These are phyloP conservation scores for Argentina silus DNA, from an alignment of 2,797 vertebrate species.

Conservation along the genomic window DNA sequence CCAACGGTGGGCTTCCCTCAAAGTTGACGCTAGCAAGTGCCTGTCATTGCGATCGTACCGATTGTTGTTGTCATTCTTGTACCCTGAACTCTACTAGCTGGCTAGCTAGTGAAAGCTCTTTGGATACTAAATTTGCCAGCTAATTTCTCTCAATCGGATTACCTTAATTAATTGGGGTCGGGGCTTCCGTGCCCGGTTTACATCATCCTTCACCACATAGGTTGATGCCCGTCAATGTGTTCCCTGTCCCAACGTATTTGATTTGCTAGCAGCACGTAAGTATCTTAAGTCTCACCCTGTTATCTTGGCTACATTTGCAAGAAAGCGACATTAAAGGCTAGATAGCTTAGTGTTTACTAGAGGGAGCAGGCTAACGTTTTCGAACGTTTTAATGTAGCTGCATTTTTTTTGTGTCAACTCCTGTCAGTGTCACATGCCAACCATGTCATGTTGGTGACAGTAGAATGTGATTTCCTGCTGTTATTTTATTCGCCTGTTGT, in stretches of 20 bases:
- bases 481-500: neutral
- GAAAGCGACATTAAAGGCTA: neutral
- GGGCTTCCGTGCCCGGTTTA: slow-evolving; percentile 60
- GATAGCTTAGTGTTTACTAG: neutral
- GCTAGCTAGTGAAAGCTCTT: slow-evolving; percentile 10
- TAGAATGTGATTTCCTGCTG: neutral
- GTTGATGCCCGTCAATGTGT: slow-evolving; percentile 73
- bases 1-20: slow-evolving; percentile 54
- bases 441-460: neutral
- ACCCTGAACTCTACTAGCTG: slow-evolving; percentile 40
- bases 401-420: too few relatives aligned
- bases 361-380: neutral
- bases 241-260: slow-evolving; percentile 55
- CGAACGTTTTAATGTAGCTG: too few relatives aligned
- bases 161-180: slow-evolving; percentile 34
- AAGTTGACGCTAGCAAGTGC: slow-evolving; percentile 62
- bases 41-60: slow-evolving; percentile 61
- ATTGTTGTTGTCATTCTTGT: slow-evolving; percentile 49
- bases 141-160: slow-evolving; percentile 12
- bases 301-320: slow-evolving; percentile 34
- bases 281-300: slow-evolving; percentile 29
- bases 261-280: slow-evolving; percentile 77
- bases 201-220: slow-evolving; percentile 58
- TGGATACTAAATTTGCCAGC: neutral
- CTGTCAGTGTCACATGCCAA: neutral